Conservation (phyloP, 2,113 vertebrate genomes). For the Trematomus loennbergii region DNA sequence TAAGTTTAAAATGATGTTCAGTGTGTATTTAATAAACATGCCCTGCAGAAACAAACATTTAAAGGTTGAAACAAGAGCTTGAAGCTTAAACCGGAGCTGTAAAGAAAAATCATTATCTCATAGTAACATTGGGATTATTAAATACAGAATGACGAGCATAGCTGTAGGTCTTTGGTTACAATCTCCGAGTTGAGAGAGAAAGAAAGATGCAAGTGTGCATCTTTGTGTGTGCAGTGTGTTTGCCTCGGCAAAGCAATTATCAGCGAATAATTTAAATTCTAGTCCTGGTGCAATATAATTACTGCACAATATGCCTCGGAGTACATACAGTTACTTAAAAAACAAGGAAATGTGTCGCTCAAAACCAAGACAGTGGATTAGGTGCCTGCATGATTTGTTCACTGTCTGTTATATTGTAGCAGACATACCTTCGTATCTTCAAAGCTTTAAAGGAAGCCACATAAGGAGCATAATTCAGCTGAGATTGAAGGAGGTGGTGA, state of each 20-base stretch:
- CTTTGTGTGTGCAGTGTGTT: not conserved
- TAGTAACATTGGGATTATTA: constrained; percentile 14
- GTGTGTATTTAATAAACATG: not conserved
- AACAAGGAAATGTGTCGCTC: constrained; percentile 37
- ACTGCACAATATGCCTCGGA: constrained; percentile 49
- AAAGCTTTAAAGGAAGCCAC: constrained; percentile 11
- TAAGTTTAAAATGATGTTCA: not conserved
- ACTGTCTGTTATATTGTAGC: constrained; percentile 7
- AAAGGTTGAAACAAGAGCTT: constrained; percentile 6
- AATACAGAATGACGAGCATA: constrained; percentile 21
- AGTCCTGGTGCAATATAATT: constrained; percentile 70
- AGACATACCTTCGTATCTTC: constrained; percentile 7
- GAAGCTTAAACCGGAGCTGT: not conserved
- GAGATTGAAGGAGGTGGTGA: constrained; percentile 28
- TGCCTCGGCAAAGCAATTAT: constrained; percentile 63
- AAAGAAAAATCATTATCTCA: constrained; percentile 12
- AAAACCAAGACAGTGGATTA: constrained; percentile 11
- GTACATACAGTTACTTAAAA: constrained; percentile 37
- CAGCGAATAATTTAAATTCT: constrained; percentile 59
- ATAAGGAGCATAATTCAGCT: not conserved
- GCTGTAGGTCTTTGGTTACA: constrained; percentile 24
- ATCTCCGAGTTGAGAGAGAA: constrained; percentile 35
- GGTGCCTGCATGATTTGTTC: not conserved
- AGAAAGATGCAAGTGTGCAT: not conserved
- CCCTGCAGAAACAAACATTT: not conserved